Evolutionary conservation across 2,113 vertebrate genomes (phyloP), one percentile per base, ranked within the genome.

Genomic region (Trinectes maculatus): DNA sequence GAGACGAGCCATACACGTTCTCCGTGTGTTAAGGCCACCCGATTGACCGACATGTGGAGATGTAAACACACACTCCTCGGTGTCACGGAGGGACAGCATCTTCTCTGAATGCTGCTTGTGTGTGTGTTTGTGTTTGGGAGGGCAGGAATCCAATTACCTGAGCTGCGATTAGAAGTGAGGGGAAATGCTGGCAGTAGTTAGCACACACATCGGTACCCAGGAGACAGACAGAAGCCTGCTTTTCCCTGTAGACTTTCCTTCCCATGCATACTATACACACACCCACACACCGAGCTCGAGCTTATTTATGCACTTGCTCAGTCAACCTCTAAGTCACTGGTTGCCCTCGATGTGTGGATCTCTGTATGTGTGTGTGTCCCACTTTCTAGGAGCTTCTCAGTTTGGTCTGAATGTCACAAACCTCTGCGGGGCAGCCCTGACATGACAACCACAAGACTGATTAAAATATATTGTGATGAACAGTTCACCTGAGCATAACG

Each of bases 101-200:
- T 46, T 34, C 72, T 53, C 61, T 1, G 11, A 4, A 3, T 6
- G 44, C 21, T 11, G 22, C 11, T 2, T 21, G 40, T 34, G 33
- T 34, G 33, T 34, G 33, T 16, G 36, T 34, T 15, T n/a, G 37
- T n/a, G 37, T 39, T 15, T n/a, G 37, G 11, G 55, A 29, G 10
- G n/a, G 8, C 10, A 16, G 22, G 43, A 33, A 79, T 82, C 84
- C 74, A 85, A 86, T 89, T 89, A 88, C 75, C 84, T 37, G 64
- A 47, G 69, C 63, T 11, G 9, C 42, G 37, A 79, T 64, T 79
- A 66, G 59, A 77, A 74, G 75, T 34, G 65, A 77, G 53, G 46
- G 74, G 63, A 78, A 74, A 72, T 16, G 71, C 56, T 40, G 37
- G 13, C 55, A 13, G 61, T 53, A 74, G 82, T 79, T 81, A 78